Evolutionary conservation across 2,113 vertebrate species (phyloP), one percentile per base, ranked within the genome.

Genomic region (Ciconia maguari): DNA sequence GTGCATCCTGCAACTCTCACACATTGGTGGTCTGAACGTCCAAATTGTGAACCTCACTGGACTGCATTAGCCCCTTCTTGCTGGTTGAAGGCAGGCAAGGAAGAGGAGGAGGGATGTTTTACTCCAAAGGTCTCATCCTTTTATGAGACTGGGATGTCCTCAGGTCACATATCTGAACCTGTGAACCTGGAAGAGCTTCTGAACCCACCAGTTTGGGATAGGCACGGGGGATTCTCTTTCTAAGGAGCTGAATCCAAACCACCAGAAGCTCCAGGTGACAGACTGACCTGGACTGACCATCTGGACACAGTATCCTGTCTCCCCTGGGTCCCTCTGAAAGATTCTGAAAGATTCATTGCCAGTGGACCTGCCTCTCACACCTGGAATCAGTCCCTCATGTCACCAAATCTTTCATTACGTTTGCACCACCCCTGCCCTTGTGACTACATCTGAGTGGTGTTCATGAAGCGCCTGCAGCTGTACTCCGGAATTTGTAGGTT

Each of bases 141-240:
- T 42, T 54, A 3, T 14, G 2, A 7, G n/a, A 9, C 42, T 46
- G 54, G 32, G 42, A 30, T 32, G 49, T 71, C 38, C 49, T 36
- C 29, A 22, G 61, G 46, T 80, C 68, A 65, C 34, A 24, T 7
- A 18, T 42, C 25, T 24, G 16, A 70, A n/a, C 41, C 42, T 36
- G 29, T 60, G 69, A 82, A 34, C 32, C 68, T 70, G 54, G 49
- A 41, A 66, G 48, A 18, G 38, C n/a, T 76, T 44, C 14, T 16
- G 60, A 81, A 16, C 24, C 20, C 21, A 38, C 0, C 0, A 24
- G 9, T 0, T 46, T 11, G 48, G 64, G 17, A 27, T 1, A 5
- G 34, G 11, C 24, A 10, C 0, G 0, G 36, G 38, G 20, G 75
- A 71, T 72, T 86, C 13, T 72, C 29, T 25, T 60, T 18, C 57